These are phyloP conservation scores for Strigamia transsilvanica DNA, from an alignment of 2,888 invertebrate species.

Conservation along the genomic window DNA sequence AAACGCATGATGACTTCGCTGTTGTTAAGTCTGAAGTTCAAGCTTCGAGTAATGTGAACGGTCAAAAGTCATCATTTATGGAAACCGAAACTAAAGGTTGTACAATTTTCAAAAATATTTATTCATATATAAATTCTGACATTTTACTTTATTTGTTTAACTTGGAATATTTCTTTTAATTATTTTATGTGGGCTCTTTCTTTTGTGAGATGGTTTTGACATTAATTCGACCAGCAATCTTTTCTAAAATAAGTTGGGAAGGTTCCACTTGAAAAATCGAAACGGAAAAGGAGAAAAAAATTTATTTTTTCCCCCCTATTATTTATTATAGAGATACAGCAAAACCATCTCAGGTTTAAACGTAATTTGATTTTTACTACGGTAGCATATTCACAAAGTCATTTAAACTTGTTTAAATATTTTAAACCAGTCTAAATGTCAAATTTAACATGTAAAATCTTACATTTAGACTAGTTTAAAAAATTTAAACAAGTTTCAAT, in stretches of 20 bases:
- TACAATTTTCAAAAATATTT: neutral
- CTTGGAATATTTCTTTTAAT: too few species aligned
- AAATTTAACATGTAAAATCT: too few species aligned
- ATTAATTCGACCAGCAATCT: neutral
- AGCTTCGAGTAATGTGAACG: slow-evolving; percentile 51
- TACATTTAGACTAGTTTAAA: too few species aligned
- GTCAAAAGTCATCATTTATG: slow-evolving; percentile 50
- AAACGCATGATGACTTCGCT: slow-evolving; percentile 30
- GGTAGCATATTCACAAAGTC: too few species aligned
- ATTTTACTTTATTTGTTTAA: neutral
- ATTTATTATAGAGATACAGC: neutral
- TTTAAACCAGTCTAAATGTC: too few species aligned
- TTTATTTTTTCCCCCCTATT: neutral
- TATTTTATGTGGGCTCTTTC: too few species aligned
- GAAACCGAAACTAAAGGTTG: slow-evolving; percentile 51
- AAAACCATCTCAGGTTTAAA: neutral
- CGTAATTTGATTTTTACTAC: neutral
- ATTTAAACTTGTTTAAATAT: too few species aligned
- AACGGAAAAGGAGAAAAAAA: neutral
- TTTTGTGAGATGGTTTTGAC: neutral
- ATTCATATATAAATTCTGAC: neutral
- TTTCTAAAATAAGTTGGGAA: neutral
- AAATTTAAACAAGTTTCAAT: too few species aligned
- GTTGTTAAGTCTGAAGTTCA: slow-evolving; percentile 50
- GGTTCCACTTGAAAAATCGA: slow-evolving; percentile 4